Base-by-base conservation (phyloP, 2,888 invertebrate genomes). In the Mycalesis mineus region DNA sequence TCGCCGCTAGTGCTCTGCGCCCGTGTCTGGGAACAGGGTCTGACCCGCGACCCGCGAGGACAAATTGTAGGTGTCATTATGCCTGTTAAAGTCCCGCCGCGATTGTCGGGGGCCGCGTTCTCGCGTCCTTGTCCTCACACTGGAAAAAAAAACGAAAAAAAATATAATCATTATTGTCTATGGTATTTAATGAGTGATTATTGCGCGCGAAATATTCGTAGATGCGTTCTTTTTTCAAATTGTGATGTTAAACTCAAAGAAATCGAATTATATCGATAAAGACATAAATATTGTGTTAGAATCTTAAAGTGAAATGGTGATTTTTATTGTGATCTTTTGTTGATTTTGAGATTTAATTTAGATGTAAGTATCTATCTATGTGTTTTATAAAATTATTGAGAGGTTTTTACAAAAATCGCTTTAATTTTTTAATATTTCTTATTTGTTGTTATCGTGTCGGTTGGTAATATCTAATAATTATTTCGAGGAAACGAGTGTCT, bases 41-140 rank as follows among this genome's bases (percentile, higher is more conserved):
- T 80, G 51, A 52, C 52, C 52, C 82, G 75, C 71, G 82, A 79
- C 81, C 83, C 82, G 76, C 71, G 80, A 78, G 79, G 77, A 84
- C 78, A 87, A 88, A 79, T 88, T 83, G 86, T 79, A 74, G 76
- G 77, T 75, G 79, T 80, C 77, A 87, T 87, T 88, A 87, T 77
- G 74, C 69, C 80, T 77, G 87, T 84, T 84, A 82, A 74, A 74
- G 77, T 74, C 77, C 77, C 73, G 71, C 71, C 71, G 77, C 76
- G 78, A 74, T 74, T 74, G 77, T 67, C 75, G 75, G 80, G 83
- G 78, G 80, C 75, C 79, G 75, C 73, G 68, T 67, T 68, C 75
- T 67, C 66, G 70, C 72, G 74, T 69, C 72, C 73, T 73, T 72
- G 55, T 59, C 49, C 51, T 37, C 31, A 44, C 15, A 39, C 50